phyloP scores from a whole-genome alignment of 1,140 invertebrate species.

The Chelonus insularis region DNA sequence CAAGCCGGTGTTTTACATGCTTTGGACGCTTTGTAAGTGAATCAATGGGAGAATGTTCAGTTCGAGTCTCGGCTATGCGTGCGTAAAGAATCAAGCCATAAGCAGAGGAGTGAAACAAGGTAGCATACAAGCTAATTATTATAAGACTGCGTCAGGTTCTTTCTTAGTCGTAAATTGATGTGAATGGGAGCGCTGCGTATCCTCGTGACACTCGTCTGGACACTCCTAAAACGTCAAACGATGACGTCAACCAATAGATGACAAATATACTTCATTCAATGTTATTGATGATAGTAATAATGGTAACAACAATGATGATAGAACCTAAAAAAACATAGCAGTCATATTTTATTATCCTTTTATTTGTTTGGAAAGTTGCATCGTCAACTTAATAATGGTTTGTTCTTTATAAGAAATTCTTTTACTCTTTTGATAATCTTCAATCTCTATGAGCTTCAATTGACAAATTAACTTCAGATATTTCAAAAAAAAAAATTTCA shows the following conservation, averaged over 20 bases:
- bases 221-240: background rate
- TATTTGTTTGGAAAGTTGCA: no score
- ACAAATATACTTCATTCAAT: background rate
- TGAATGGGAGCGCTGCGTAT: background rate
- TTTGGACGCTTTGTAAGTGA: background rate
- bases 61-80: background rate
- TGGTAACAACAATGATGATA: no score
- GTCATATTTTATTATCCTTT: background rate
- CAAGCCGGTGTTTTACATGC: background rate
- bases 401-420: no score
- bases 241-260: conserved; percentile 4
- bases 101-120: background rate
- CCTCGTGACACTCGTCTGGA: background rate
- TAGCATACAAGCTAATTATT: background rate
- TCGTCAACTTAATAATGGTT: no score
- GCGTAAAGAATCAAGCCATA: background rate
- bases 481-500: no score
- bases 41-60: conserved; percentile 2
- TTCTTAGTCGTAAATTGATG: background rate
- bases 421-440: no score
- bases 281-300: background rate
- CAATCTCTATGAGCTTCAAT: no score
- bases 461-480: no score
- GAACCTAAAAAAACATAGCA: background rate
- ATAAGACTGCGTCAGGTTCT: background rate